Percentiles rank a stretch among this genome's conserved stretches.
Evolutionary conservation across 2,888 invertebrate species (phyloP).

Genomic region (Drosophila yooni): DNA sequence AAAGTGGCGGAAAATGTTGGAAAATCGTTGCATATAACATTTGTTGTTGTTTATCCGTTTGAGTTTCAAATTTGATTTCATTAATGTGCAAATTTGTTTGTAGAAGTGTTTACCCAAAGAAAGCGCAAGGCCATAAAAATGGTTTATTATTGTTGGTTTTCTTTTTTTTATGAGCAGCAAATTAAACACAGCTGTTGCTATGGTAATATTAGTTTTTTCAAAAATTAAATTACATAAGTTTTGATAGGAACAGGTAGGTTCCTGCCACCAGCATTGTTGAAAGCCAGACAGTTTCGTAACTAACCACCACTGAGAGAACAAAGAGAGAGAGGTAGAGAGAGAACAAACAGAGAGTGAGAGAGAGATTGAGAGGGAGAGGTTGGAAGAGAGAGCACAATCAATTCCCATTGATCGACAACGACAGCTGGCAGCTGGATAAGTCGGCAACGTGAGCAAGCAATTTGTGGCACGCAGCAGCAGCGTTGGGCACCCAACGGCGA

Average conservation of each 20-base stretch:
- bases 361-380: not conserved
- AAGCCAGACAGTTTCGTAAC: conserved; percentile 18
- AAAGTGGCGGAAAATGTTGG: not conserved
- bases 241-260: conserved; percentile 17
- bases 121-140: not conserved
- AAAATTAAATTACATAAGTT: conserved; percentile 18
- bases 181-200: conserved; percentile 8
- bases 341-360: not conserved
- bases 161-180: conserved; percentile 3
- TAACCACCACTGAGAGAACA: conserved; percentile 36
- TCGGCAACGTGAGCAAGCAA: conserved; percentile 64
- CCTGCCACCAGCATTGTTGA: conserved; percentile 7
- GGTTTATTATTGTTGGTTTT: not conserved
- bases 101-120: not conserved
- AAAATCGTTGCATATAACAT: not conserved
- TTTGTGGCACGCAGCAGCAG: conserved; percentile 72
- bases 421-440: conserved; percentile 60
- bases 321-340: not conserved
- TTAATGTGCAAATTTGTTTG: not conserved
- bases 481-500: conserved; percentile 53
- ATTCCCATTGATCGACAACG: conserved; percentile 65
- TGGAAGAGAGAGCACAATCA: conserved; percentile 13
- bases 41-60: not conserved
- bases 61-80: not conserved
- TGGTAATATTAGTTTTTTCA: not conserved